Evolutionary conservation across 2,797 vertebrate species (phyloP).

Genomic region (Carduelis carduelis): DNA sequence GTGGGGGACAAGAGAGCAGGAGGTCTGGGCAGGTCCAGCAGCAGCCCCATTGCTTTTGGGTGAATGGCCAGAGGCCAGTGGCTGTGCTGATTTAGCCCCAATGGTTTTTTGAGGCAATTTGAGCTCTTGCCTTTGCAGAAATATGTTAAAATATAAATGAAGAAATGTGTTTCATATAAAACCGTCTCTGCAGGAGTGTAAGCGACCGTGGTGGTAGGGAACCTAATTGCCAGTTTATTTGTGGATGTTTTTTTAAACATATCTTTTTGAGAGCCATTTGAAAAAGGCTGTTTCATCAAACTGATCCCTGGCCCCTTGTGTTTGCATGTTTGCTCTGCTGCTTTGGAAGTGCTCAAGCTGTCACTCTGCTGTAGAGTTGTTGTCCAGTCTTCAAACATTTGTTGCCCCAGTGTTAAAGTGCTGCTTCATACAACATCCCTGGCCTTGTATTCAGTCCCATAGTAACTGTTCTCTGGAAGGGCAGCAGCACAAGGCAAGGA

Average conservation of each 20-base stretch:
- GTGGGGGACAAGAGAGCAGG: not conserved
- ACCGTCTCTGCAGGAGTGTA: not conserved
- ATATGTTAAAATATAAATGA: conserved; percentile 17
- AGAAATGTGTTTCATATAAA: not conserved
- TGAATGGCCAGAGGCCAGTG: not conserved
- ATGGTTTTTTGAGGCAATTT: not conserved
- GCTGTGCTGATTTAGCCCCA: not conserved
- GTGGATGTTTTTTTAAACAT: not conserved
- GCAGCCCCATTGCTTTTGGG: not conserved
- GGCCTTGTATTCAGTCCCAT: not conserved
- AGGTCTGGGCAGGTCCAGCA: not conserved
- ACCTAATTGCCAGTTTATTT: not conserved
- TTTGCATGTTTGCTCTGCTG: not conserved
- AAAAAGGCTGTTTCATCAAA: not conserved
- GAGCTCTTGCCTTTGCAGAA: conserved; percentile 4
- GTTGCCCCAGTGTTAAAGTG: not conserved
- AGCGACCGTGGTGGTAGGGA: not conserved
- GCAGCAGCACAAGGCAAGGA: not conserved
- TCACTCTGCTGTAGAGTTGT: not conserved
- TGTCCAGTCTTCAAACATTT: not conserved
- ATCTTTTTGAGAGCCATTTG: not conserved
- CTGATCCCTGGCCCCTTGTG: not conserved
- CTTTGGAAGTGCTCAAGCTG: not conserved
- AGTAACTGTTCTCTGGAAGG: not conserved
- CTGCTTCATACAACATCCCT: not conserved